Conservation (phyloP, 2,888 invertebrate genomes). For the Parelbella ahira region DNA sequence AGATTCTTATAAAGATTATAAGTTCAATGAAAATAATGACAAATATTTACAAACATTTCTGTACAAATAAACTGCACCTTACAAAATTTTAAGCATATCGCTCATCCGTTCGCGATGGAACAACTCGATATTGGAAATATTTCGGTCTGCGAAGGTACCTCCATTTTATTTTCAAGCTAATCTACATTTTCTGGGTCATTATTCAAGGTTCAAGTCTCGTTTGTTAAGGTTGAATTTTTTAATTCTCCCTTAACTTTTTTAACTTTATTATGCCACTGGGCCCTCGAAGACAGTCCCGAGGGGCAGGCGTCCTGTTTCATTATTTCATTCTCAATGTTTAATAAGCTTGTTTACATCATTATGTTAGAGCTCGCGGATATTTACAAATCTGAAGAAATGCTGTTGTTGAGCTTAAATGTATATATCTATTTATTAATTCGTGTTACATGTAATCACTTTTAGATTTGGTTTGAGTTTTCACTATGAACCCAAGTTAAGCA, state of each 20-base stretch:
- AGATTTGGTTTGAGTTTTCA: too few relatives aligned
- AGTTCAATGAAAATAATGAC: too few relatives aligned
- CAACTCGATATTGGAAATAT: constrained; percentile 3
- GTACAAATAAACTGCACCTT: too few relatives aligned
- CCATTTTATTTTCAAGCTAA: constrained; percentile 16
- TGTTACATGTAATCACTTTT: too few relatives aligned
- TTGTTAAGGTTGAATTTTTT: constrained; percentile 18
- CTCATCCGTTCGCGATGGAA: background rate
- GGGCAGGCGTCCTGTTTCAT: constrained; percentile 8
- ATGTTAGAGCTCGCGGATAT: background rate
- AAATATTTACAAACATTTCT: too few relatives aligned
- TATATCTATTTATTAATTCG: background rate
- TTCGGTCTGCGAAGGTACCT: constrained; percentile 1
- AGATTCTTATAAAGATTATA: too few relatives aligned
- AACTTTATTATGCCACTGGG: constrained; percentile 6
- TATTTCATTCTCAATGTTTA: constrained; percentile 14
- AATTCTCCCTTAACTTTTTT: constrained; percentile 15
- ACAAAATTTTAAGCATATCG: too few relatives aligned
- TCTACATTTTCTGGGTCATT: constrained; percentile 14
- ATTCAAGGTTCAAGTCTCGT: constrained; percentile 15
- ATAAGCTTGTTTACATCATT: constrained; percentile 16
- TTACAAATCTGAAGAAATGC: background rate
- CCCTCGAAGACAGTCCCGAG: constrained; percentile 12
- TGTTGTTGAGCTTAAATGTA: too few relatives aligned
- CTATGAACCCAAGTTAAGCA: too few relatives aligned